These are phyloP conservation scores for Cephalopholis sonnerati DNA, from an alignment of 2,113 vertebrate genomes.

Conservation along the genomic window DNA sequence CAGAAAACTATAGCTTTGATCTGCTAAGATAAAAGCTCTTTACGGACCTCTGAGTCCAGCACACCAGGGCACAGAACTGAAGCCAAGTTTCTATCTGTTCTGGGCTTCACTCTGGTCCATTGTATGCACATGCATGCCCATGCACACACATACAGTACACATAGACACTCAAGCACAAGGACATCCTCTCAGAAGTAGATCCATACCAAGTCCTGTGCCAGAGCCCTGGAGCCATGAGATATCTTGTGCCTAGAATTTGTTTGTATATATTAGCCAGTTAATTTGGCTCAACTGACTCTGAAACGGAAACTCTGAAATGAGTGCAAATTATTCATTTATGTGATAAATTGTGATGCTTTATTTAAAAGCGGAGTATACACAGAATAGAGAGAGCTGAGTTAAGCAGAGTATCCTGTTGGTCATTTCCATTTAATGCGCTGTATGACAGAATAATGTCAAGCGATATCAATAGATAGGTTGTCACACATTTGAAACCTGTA, in stretches of 20 bases:
- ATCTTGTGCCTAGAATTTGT: conserved; percentile 46
- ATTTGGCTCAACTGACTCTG: conserved; percentile 40
- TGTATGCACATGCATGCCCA: conserved; percentile 25
- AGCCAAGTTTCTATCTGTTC: conserved; percentile 57
- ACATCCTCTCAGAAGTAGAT: conserved; percentile 70
- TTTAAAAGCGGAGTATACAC: not conserved
- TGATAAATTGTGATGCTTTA: conserved; percentile 12
- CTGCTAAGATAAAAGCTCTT: conserved; percentile 41
- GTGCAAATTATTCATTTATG: conserved; percentile 46
- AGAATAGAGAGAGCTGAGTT: not conserved
- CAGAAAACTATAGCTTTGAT: conserved; percentile 44
- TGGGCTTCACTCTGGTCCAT: conserved; percentile 39
- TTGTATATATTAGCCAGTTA: conserved; percentile 53
- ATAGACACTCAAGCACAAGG: conserved; percentile 51
- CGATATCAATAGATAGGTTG: not conserved
- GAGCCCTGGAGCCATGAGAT: conserved; percentile 53
- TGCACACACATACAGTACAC: conserved; percentile 12
- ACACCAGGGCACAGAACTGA: conserved; percentile 44
- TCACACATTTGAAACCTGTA: not conserved
- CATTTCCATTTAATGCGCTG: not conserved
- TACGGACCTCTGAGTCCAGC: conserved; percentile 31
- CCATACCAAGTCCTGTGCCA: conserved; percentile 66
- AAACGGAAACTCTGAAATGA: conserved; percentile 51
- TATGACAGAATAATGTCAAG: not conserved
- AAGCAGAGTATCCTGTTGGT: not conserved